phyloP scores from a whole-genome alignment of 92 coral and sea anemone genomes.

The Umimayanthus kanabou region DNA sequence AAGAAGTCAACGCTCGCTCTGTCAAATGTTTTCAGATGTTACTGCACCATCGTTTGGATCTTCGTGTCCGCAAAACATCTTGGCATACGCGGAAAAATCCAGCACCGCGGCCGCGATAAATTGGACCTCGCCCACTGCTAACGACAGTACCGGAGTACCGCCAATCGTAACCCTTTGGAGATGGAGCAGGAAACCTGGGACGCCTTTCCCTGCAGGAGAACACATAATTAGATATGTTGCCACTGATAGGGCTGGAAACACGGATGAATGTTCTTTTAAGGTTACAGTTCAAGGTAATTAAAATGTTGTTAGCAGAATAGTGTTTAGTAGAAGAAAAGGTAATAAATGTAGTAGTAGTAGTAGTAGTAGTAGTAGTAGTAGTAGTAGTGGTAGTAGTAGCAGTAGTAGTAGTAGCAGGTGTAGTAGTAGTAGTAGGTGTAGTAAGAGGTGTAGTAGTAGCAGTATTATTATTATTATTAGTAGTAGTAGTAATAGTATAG shows the following conservation, averaged over 20 bases:
- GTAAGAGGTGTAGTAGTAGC: no score
- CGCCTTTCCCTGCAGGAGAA: constrained; percentile 49
- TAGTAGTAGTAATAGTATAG: no score
- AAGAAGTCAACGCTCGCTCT: no score
- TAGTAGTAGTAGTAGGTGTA: not conserved
- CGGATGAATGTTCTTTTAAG: constrained; percentile 38
- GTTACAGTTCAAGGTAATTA: constrained; percentile 56
- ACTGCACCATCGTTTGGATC: not conserved
- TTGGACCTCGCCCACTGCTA: constrained; percentile 26
- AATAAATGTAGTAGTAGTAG: not conserved
- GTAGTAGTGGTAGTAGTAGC: not conserved
- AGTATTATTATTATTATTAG: no score
- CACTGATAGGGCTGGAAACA: constrained; percentile 45
- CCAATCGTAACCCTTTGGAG: not conserved
- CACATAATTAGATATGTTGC: constrained; percentile 52
- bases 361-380: not conserved
- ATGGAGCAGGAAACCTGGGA: not conserved
- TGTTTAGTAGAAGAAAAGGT: not conserved
- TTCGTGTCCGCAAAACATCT: not conserved
- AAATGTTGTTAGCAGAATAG: not conserved
- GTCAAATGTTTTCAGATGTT: not conserved
- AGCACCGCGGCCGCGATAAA: not conserved
- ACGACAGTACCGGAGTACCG: not conserved
- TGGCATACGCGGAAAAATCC: not conserved
- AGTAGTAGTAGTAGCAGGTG: not conserved